Percentiles rank a stretch among this genome's conserved stretches.
These are phyloP conservation scores for Pachypeltis micranthus DNA, from an alignment of 1,140 invertebrate genomes.

Conservation along the genomic window DNA sequence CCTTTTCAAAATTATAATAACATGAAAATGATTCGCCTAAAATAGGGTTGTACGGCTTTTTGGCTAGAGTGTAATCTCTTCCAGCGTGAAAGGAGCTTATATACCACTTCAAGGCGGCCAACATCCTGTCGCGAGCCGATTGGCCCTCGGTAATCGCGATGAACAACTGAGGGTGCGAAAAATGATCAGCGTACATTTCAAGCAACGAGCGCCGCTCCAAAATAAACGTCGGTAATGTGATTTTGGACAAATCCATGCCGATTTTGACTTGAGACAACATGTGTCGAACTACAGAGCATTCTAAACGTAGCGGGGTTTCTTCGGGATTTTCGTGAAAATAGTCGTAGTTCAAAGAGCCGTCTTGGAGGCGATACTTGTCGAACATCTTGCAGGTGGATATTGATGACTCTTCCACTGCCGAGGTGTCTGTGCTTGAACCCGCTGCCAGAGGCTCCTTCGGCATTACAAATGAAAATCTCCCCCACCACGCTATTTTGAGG, in stretches of 20 bases:
- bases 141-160: slow-evolving; percentile 76
- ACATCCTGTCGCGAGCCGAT: slow-evolving; percentile 77
- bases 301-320: slow-evolving; percentile 39
- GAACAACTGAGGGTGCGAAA: slow-evolving; percentile 93
- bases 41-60: slow-evolving; percentile 96
- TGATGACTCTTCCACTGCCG: too few species aligned
- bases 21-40: slow-evolving; percentile 89
- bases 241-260: slow-evolving; percentile 97
- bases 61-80: slow-evolving; percentile 82
- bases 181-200: slow-evolving; percentile 97
- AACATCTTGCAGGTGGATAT: neutral
- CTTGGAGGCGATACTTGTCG: neutral
- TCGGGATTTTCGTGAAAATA: neutral
- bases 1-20: slow-evolving; percentile 55
- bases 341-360: neutral
- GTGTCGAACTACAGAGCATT: slow-evolving; percentile 88
- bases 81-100: slow-evolving; percentile 94
- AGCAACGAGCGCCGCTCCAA: slow-evolving; percentile 86
- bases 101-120: slow-evolving; percentile 89
- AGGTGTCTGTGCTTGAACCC: too few species aligned
- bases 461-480: too few species aligned
- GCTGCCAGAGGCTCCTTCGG: too few species aligned
- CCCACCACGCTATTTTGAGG: too few species aligned
- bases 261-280: slow-evolving; percentile 92
- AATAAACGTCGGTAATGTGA: slow-evolving; percentile 92